phyloP scores from a whole-genome alignment of 2,888 invertebrate species.

The Zele albiditarsus region DNA sequence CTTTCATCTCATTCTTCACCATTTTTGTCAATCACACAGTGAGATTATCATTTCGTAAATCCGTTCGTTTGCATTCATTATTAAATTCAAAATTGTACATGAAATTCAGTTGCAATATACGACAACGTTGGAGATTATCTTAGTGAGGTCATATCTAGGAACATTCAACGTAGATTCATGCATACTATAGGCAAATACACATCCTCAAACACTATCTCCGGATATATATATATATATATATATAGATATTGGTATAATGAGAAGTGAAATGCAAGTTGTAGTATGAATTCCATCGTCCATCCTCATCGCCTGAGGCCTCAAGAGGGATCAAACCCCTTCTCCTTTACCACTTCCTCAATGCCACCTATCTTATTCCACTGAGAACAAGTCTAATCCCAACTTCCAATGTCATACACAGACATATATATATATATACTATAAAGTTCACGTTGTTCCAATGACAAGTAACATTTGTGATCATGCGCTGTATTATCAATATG shows the following conservation, averaged over 20 bases:
- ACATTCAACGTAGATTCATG: neutral
- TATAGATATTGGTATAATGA: neutral
- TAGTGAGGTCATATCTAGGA: neutral
- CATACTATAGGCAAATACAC: neutral
- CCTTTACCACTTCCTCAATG: slow-evolving; percentile 27
- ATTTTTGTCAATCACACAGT: neutral
- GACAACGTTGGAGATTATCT: neutral
- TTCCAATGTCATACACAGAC: neutral
- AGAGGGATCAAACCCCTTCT: slow-evolving; percentile 36
- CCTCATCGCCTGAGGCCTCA: slow-evolving; percentile 50
- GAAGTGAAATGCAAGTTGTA: neutral
- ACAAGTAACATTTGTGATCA: neutral
- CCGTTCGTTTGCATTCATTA: neutral
- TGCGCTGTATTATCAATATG: neutral
- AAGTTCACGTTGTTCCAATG: neutral
- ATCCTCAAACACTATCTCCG: neutral
- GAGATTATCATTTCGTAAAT: neutral
- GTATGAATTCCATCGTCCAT: slow-evolving; percentile 49
- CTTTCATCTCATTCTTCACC: neutral
- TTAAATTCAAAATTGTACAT: neutral
- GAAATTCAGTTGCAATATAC: neutral
- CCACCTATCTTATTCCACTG: slow-evolving; percentile 52
- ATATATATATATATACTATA: neutral
- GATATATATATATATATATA: neutral
- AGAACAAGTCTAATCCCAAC: slow-evolving; percentile 38